A percentile compares a stretch with the other conserved stretches of the same genome.
These are phyloP conservation scores for Sycophila sp. DNA, from an alignment of 1,140 invertebrate species.

Conservation along the genomic window DNA sequence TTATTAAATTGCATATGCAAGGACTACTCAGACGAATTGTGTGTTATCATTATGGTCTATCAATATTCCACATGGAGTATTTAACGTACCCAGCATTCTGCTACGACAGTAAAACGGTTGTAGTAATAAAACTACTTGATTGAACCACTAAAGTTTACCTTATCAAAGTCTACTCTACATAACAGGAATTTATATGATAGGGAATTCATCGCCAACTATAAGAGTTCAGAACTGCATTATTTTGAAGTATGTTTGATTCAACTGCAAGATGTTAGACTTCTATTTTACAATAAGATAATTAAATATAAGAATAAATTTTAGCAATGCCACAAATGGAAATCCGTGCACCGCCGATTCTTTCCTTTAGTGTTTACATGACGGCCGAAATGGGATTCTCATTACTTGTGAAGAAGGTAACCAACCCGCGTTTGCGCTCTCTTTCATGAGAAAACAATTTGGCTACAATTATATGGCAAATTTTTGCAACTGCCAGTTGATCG, in stretches of 20 bases:
- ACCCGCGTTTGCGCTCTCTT: not conserved
- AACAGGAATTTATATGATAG: not conserved
- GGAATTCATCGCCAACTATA: not conserved
- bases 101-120: not conserved
- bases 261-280: too few species aligned
- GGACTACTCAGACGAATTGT: too few species aligned
- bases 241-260: too few species aligned
- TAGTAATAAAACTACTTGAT: not conserved
- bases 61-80: not conserved
- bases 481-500: not conserved
- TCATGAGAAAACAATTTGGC: not conserved
- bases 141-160: not conserved
- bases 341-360: not conserved
- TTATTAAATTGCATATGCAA: too few species aligned
- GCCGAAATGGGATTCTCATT: slow-evolving; percentile 1
- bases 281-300: too few species aligned
- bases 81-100: not conserved
- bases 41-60: not conserved
- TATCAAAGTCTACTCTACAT: not conserved
- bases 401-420: not conserved
- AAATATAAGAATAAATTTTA: too few species aligned
- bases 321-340: too few species aligned
- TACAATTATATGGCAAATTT: slow-evolving; percentile 16
- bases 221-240: not conserved
- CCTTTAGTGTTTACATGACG: not conserved